Base-by-base conservation (phyloP, 2,888 invertebrate genomes). In the Asteroscopus sphinx region DNA sequence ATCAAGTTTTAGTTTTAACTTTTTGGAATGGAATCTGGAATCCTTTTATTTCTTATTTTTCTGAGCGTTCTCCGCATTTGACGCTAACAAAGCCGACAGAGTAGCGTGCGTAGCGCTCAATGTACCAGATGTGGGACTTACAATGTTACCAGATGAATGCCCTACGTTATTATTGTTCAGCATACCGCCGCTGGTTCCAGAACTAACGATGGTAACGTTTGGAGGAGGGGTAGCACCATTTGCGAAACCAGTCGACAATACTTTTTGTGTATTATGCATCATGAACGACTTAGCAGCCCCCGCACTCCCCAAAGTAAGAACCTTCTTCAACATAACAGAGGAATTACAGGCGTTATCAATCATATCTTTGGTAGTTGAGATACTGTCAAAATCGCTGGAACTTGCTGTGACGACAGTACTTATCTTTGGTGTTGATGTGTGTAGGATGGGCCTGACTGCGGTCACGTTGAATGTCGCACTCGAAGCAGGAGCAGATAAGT, bases 251-350 rank as follows among this genome's bases (percentile, higher is more conserved):
- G 93, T 92, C 0, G 93, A 92, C 26, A 93, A 68, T 12, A 94
- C 91, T 66, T 94, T 94, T 68, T 94, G 94, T 1, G 93, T 93
- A 58, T 93, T 94, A 55, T 93, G 94, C 94, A 94, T 94, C 89
- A 94, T 90, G 57, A 93, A 95, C 0, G 94, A 94, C 59, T 94
- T 95, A 3, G 91, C 78, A 0, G 90, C 88, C 0, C 93, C 94
- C 0, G 93, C 82, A 44, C 94, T 94, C 42, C 94, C 94, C 33
- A 95, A 73, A 33, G 94, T 95, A 1, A 95, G 79, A 0, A 95
- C 94, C 67, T 95, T 94, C 66, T 95, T 95, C 62, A 95, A 74
- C 94, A 94, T 94, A 7, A 94, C 90, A 2, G 94, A 94, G 0
- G 94, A 94, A 61, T 93, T 94, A 68, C 94, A 94, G 0, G 94